phyloP scores from a whole-genome alignment of 1,140 invertebrate species.

The Drosophila azteca region DNA sequence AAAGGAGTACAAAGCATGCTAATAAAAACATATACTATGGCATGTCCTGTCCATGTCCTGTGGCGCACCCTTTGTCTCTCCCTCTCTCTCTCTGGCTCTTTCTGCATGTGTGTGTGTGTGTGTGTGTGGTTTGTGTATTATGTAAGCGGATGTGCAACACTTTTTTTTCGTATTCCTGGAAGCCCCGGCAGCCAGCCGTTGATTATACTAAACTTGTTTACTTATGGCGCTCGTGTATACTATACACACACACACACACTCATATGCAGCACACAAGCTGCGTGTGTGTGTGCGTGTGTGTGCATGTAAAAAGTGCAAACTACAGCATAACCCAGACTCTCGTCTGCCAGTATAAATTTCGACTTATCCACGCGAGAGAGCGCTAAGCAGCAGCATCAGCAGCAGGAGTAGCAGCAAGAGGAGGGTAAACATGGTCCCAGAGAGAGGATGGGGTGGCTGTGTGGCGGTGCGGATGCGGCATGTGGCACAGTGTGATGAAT shows the following conservation, averaged over 20 bases:
- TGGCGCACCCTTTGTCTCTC: background rate
- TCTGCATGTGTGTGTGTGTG: constrained; percentile 14
- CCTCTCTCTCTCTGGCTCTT: constrained; percentile 1
- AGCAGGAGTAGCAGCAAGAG: constrained; percentile 50
- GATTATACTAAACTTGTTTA: constrained; percentile 81
- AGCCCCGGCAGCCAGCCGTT: constrained; percentile 48
- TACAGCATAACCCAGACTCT: constrained; percentile 67
- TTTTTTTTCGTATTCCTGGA: constrained; percentile 34
- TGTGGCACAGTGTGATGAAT: constrained; percentile 47
- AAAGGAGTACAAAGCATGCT: constrained; percentile 61
- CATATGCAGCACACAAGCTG: background rate
- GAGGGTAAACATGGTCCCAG: constrained; percentile 57
- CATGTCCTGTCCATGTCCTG: constrained; percentile 28
- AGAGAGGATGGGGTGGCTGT: background rate
- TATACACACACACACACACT: constrained; percentile 2
- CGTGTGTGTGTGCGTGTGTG: constrained; percentile 9
- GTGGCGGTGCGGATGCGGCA: background rate
- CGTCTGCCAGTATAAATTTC: constrained; percentile 64
- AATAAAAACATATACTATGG: constrained; percentile 77
- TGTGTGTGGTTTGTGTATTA: constrained; percentile 51
- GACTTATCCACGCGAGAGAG: constrained; percentile 66
- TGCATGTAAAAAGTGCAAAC: constrained; percentile 67
- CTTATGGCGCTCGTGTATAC: constrained; percentile 56
- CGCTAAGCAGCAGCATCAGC: constrained; percentile 24
- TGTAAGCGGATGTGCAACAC: constrained; percentile 79